Evolutionary conservation across 2,888 invertebrate genomes (phyloP), one percentile per base, ranked within the genome.

Genomic region (Halictus quadricinctus): DNA sequence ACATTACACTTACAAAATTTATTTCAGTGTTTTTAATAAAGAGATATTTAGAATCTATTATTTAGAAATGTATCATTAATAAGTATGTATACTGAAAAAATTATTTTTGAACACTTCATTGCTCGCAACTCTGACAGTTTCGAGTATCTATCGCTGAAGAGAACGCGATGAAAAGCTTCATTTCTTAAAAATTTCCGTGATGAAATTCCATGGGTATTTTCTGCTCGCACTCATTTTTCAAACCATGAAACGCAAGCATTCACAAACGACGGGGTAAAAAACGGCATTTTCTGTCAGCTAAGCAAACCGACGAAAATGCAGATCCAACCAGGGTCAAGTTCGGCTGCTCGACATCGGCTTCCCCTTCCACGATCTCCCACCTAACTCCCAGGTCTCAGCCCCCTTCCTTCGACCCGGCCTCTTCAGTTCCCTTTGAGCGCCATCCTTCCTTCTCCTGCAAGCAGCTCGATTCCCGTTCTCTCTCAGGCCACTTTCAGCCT

Each of bases 241-340:
- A n/a, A n/a, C 12, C 0, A 12, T 13, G 21, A 41, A 70, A 41
- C 41, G 70, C 13, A n/a, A 12, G 2, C 41, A 10, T 70, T 70
- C 13, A 43, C 70, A 29, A 48, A 29, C 3, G 29, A 21, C 29
- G n/a, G 43, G 12, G 21, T 46, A 80, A 72, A 58, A 48, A 60
- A 72, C 81, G 50, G 29, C n/a, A 76, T 80, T 80, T 75, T 78
- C 81, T 70, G 60, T 69, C 54, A 48, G 29, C 72, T 77, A 76
- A 79, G 60, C 76, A 43, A 76, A 75, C 60, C 77, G 41, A 79
- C 82, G 80, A 87, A 87, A 88, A 88, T 88, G 87, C 82, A 88
- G 74, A 87, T 87, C 78, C 78, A 29, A 43, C 75, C 74, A 84
- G 87, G 85, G 85, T 87, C 87, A 87, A 87, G 87, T 88, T 87